phyloP scores from a whole-genome alignment of 1,140 invertebrate genomes.

The Bradynema listronoti region DNA sequence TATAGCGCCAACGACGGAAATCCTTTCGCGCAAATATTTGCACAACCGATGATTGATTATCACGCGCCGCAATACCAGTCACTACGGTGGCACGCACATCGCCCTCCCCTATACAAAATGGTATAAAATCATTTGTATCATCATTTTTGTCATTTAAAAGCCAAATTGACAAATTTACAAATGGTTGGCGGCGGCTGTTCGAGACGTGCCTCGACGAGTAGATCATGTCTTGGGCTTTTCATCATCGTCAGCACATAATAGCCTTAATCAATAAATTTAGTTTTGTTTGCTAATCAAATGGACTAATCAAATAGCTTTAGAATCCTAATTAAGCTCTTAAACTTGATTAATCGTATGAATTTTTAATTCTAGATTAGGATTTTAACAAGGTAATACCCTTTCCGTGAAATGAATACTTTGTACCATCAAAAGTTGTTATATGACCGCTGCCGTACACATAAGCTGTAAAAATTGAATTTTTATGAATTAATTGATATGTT shows the following conservation, averaged over 20 bases:
- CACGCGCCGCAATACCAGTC: slow-evolving; percentile 70
- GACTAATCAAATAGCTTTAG: no score
- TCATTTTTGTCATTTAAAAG: slow-evolving; percentile 3
- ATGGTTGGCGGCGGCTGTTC: slow-evolving; percentile 36
- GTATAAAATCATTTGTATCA: slow-evolving; percentile 48
- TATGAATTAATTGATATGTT: slow-evolving; percentile 1
- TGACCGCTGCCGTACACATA: slow-evolving; percentile 87
- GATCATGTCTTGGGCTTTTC: slow-evolving; percentile 69
- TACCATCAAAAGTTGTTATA: slow-evolving; percentile 80
- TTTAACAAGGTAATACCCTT: no score
- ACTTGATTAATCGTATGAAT: no score
- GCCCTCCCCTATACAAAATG: slow-evolving; percentile 42
- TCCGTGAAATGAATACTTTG: slow-evolving; percentile 88
- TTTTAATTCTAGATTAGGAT: no score
- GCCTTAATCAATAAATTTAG: slow-evolving; percentile 68
- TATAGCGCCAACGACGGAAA: slow-evolving; percentile 81
- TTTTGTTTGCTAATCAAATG: no score
- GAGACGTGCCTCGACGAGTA: slow-evolving; percentile 69
- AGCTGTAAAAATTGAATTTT: slow-evolving; percentile 59
- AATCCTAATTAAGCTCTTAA: no score
- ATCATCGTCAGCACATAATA: slow-evolving; percentile 79
- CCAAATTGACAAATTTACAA: slow-evolving; percentile 23
- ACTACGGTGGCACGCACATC: slow-evolving; percentile 73
- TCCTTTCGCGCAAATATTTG: slow-evolving; percentile 75
- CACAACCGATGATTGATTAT: slow-evolving; percentile 73